Evolutionary conservation across 2,888 invertebrate species (phyloP).

Genomic region (Microchrysa polita): DNA sequence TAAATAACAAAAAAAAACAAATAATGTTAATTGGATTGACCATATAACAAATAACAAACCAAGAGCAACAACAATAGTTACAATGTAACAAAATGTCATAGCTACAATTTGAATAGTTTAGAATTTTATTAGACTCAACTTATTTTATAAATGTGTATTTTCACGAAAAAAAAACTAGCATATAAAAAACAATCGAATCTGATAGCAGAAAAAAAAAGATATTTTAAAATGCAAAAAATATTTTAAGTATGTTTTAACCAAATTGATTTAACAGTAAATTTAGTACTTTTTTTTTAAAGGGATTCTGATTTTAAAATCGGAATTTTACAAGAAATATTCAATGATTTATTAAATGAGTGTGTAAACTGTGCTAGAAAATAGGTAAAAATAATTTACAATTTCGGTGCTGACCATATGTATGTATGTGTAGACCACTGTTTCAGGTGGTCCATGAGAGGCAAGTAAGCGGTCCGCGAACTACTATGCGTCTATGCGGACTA

Average conservation of each 20-base stretch:
- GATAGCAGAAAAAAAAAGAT: neutral
- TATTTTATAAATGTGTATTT: neutral
- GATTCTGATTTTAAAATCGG: neutral
- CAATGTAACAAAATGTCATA: constrained; percentile 3
- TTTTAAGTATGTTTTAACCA: constrained; percentile 18
- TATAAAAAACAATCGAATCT: neutral
- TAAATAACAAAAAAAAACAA: constrained; percentile 10
- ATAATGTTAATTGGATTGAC: constrained; percentile 3
- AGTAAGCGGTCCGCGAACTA: too few species aligned
- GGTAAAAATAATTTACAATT: too few species aligned
- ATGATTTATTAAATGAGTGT: neutral
- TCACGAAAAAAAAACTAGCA: neutral
- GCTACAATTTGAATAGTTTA: constrained; percentile 14
- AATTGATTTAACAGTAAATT: neutral
- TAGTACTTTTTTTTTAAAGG: neutral
- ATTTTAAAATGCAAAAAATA: constrained; percentile 4
- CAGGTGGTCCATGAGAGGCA: too few species aligned
- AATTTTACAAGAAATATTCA: neutral
- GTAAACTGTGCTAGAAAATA: too few species aligned
- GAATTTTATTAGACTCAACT: neutral
- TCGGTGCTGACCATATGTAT: too few species aligned
- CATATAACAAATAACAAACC: constrained; percentile 21
- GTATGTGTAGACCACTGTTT: too few species aligned
- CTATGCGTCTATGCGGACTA: too few species aligned
- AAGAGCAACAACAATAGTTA: constrained; percentile 13